These are phyloP conservation scores for Drosophila murphyi DNA, from an alignment of 1,140 invertebrate genomes.

Conservation along the genomic window DNA sequence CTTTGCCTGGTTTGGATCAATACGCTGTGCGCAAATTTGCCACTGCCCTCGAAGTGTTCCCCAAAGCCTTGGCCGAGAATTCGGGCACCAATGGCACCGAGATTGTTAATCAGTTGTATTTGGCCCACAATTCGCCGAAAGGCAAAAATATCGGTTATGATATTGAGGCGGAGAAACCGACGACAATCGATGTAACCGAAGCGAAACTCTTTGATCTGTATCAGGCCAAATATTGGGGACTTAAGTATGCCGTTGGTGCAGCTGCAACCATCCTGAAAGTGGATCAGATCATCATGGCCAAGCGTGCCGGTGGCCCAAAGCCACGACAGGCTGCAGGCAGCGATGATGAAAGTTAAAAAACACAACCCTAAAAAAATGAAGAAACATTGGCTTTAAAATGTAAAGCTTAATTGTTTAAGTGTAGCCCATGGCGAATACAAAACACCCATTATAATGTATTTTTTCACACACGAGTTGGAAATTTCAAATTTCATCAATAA, in stretches of 20 bases:
- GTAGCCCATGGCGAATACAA: background rate
- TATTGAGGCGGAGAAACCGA: slow-evolving; percentile 90
- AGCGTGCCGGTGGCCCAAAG: slow-evolving; percentile 97
- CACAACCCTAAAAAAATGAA: background rate
- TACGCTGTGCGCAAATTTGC: slow-evolving; percentile 98
- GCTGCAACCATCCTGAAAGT: slow-evolving; percentile 97
- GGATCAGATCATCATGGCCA: slow-evolving; percentile 99
- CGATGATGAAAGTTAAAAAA: slow-evolving; percentile 80
- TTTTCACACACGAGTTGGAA: slow-evolving; percentile 66
- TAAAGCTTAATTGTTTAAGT: slow-evolving; percentile 53
- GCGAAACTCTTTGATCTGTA: slow-evolving; percentile 93
- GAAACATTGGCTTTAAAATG: slow-evolving; percentile 29
- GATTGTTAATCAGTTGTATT: slow-evolving; percentile 95
- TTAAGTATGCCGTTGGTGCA: slow-evolving; percentile 97
- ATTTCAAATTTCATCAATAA: slow-evolving; percentile 80
- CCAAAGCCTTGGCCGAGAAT: slow-evolving; percentile 97
- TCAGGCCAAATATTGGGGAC: slow-evolving; percentile 94
- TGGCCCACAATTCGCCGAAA: slow-evolving; percentile 92
- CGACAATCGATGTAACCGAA: slow-evolving; percentile 90
- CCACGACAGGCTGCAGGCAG: slow-evolving; percentile 85
- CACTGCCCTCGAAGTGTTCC: slow-evolving; percentile 94
- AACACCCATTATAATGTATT: slow-evolving; percentile 53
- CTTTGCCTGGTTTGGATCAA: slow-evolving; percentile 96
- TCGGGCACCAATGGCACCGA: slow-evolving; percentile 95
- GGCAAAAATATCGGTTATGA: slow-evolving; percentile 95